These are phyloP conservation scores for Pomatostomus ruficeps DNA, from an alignment of 2,113 vertebrate genomes.

Conservation along the genomic window DNA sequence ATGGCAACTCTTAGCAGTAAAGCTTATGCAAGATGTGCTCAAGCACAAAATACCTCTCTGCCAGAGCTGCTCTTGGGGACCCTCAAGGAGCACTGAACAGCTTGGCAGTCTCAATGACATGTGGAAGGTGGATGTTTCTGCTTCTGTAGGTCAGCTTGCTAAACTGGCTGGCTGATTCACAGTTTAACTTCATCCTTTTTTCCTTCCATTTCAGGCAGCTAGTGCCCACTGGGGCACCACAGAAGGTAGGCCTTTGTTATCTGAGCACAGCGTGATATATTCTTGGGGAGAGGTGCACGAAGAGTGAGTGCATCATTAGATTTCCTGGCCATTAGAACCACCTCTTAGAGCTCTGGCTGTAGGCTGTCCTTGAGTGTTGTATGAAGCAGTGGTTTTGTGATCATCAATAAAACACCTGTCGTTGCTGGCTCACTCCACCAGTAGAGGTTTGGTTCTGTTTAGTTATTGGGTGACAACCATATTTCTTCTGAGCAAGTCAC, in stretches of 20 bases:
- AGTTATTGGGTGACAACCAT: background rate
- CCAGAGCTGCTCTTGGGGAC: background rate
- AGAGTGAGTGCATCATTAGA: conserved; percentile 11
- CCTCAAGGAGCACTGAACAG: background rate
- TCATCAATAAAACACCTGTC: background rate
- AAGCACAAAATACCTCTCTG: background rate
- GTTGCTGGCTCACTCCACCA: background rate
- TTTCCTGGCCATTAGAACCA: background rate
- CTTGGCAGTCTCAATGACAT: background rate
- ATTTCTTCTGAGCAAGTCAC: background rate
- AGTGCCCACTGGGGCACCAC: conserved; percentile 20
- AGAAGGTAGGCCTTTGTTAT: conserved; percentile 35
- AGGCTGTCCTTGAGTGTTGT: background rate
- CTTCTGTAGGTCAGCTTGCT: background rate
- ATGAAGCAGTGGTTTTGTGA: background rate
- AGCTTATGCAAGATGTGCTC: background rate
- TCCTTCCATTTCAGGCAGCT: conserved; percentile 56
- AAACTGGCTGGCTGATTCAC: background rate
- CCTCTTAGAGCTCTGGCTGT: background rate
- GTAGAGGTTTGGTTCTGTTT: background rate
- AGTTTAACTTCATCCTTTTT: conserved; percentile 38
- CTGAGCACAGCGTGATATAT: background rate
- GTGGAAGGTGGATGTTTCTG: conserved; percentile 1
- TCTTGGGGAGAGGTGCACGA: background rate
- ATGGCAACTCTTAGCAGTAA: background rate